These are phyloP conservation scores for Theretra japonica DNA, from an alignment of 2,888 invertebrate species.

Conservation along the genomic window DNA sequence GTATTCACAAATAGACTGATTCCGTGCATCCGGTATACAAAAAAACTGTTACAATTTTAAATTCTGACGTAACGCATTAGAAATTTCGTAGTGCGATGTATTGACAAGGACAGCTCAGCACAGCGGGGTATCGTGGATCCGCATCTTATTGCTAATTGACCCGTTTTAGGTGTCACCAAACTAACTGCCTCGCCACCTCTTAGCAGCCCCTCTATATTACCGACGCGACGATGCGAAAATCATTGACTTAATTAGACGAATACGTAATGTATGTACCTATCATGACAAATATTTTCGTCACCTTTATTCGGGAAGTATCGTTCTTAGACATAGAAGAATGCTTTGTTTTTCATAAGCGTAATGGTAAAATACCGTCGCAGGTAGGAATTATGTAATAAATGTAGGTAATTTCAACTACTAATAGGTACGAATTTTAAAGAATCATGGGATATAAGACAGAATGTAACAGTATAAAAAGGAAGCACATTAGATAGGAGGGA, in stretches of 20 bases:
- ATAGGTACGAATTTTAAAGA: neutral
- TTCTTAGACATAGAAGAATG: neutral
- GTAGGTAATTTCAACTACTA: neutral
- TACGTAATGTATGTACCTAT: slow-evolving; percentile 26
- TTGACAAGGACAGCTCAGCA: slow-evolving; percentile 26
- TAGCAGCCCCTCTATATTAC: slow-evolving; percentile 48
- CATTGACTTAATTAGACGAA: slow-evolving; percentile 48
- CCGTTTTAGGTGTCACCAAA: slow-evolving; percentile 57
- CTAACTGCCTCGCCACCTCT: slow-evolving; percentile 47
- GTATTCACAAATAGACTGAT: neutral
- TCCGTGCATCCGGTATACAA: too few relatives aligned
- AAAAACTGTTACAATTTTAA: slow-evolving; percentile 2
- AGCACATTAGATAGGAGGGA: too few relatives aligned
- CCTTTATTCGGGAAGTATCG: neutral
- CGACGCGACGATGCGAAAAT: slow-evolving; percentile 47
- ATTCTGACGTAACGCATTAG: neutral
- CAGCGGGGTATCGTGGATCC: slow-evolving; percentile 33
- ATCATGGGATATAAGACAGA: too few relatives aligned
- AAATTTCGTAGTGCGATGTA: slow-evolving; percentile 19
- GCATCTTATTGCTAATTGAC: slow-evolving; percentile 69
- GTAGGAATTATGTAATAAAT: neutral
- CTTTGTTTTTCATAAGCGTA: neutral
- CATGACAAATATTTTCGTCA: slow-evolving; percentile 15
- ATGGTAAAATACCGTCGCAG: neutral
- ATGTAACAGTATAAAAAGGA: too few relatives aligned